Evolutionary conservation across 2,888 invertebrate species (phyloP), one percentile per base, ranked within the genome.

Genomic region (Chalcosyrphus nemorum): DNA sequence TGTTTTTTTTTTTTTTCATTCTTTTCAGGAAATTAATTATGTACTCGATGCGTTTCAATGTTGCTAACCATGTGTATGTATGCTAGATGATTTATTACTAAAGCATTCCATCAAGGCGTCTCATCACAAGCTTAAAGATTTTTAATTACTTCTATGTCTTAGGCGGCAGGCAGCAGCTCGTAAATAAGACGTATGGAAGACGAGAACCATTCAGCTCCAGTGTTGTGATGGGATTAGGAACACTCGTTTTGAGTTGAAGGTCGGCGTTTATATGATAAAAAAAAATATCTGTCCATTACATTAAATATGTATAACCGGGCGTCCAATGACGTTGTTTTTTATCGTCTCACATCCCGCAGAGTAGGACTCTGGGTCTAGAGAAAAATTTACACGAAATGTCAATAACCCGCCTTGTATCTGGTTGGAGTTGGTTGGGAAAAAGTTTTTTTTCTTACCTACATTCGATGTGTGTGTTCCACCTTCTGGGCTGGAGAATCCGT

Each of bases 51-150:
- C 29, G 29, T 27, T 50, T 27, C 52, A 29, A 52, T 52, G 52
- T 29, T 24, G 2, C 50, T n/a, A 11, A 11, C 13, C 4, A 52
- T 27, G 15, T 15, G 0, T 6, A 32, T 32, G 13, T 27, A 11
- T 52, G 13, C 15, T 13, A 15, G 9, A 52, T 52, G 52, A 52
- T 52, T 52, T 52, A 52, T 52, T 52, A 52, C 27, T 52, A 52
- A 9, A 52, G 15, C 29, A 52, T 29, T 9, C 52, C 27, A 52
- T 52, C 27, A 29, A 52, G 27, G 27, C 29, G 19, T 29, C 29
- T 52, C 52, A 52, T 29, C 52, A 9, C 27, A 29, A 29, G 13
- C 52, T 29, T 52, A 52, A 52, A 27, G 27, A 29, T 27, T 52
- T 52, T 52, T 52, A 52, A 52, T 52, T 52, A 52, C 27, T 52